Evolutionary conservation across 2,888 invertebrate genomes (phyloP).

Genomic region (Sminthurinus aureus): DNA sequence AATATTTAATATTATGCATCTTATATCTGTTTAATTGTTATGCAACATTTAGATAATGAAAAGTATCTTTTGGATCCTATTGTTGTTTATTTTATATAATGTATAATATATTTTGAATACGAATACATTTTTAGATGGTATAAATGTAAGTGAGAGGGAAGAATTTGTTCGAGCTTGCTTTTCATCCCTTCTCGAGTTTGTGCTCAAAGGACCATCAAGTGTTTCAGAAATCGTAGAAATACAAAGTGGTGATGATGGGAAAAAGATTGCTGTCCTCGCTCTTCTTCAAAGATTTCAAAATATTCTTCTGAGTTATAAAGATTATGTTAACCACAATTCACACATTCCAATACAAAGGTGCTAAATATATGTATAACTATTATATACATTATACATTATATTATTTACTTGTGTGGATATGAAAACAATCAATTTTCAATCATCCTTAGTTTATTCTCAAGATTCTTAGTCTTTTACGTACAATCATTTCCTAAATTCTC

Average conservation of each 20-base stretch:
- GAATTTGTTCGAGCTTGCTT: constrained; percentile 97
- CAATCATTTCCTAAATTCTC: background rate
- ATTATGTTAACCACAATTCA: constrained; percentile 82
- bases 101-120: background rate
- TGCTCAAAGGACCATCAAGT: constrained; percentile 78
- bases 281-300: constrained; percentile 91
- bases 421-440: background rate
- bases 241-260: constrained; percentile 63
- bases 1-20: too few species aligned
- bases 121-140: constrained; percentile 71
- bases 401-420: background rate
- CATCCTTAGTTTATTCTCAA: too few species aligned
- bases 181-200: constrained; percentile 93
- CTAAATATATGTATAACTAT: constrained; percentile 32
- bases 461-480: background rate
- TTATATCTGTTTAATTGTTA: background rate
- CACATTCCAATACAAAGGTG: constrained; percentile 86
- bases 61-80: too few species aligned
- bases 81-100: too few species aligned
- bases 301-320: constrained; percentile 85
- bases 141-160: constrained; percentile 78
- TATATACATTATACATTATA: too few species aligned
- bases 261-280: constrained; percentile 86
- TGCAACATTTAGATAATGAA: too few species aligned
- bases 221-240: constrained; percentile 62